Conservation (phyloP, 2,797 vertebrate genomes). For the Sebastes diploproa region DNA sequence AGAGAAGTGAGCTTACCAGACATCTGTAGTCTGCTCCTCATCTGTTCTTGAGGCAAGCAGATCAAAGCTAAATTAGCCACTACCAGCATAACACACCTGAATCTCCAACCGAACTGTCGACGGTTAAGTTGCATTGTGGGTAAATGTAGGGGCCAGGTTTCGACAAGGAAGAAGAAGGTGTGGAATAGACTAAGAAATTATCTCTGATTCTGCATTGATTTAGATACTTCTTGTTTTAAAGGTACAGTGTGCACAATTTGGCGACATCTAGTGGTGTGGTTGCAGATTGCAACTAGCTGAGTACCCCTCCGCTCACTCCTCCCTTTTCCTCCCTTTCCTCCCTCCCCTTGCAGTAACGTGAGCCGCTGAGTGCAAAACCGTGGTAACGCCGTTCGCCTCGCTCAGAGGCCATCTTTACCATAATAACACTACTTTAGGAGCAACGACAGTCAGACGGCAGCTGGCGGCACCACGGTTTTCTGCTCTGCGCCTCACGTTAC, state of each 20-base stretch:
- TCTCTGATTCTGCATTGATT: not conserved
- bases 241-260: too few species aligned
- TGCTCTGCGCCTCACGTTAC: too few species aligned
- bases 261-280: too few species aligned
- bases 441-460: too few species aligned
- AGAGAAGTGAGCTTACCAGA: not conserved
- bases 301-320: too few species aligned
- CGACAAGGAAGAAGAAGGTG: not conserved
- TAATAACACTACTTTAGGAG: too few species aligned
- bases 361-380: accelerated
- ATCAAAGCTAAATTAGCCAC: not conserved
- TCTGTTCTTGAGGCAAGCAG: not conserved
- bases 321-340: too few species aligned
- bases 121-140: not conserved
- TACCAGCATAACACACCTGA: not conserved
- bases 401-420: too few species aligned
- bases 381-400: too few species aligned
- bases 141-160: not conserved
- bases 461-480: accelerated
- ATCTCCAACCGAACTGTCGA: not conserved
- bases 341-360: too few species aligned
- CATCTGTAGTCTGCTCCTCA: not conserved
- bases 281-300: too few species aligned
- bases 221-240: not conserved
- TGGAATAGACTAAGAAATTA: not conserved